Evolutionary conservation across 2,888 invertebrate species (phyloP), one percentile per base, ranked within the genome.

Genomic region (Ecdyonurus torrentis): DNA sequence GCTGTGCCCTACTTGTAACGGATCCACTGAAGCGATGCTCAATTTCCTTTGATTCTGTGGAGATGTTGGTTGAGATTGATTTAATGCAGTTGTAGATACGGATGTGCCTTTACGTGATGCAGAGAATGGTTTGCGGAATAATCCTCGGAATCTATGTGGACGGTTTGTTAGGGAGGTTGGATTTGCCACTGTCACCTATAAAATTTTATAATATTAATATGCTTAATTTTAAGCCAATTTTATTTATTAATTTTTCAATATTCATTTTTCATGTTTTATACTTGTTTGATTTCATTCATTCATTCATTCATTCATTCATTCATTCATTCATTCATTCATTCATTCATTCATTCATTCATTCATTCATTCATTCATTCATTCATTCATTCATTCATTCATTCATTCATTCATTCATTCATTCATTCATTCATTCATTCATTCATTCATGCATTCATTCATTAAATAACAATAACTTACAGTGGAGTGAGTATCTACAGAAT

Each of bases 61-160:
- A 10, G 55, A 55, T 7, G 7, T n/a, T 5, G 55, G 55, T 22
- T 20, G 5, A 7, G 55, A 18, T 5, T 20, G n/a, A 20, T 55
- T 55, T n/a, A 55, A 22, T 5, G 55, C n/a, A 7, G 55, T 55
- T n/a, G 5, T 5, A n/a, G 55, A 55, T 55, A 55, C 55, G 7
- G 55, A 55, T 7, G n/a, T n/a, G 19, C 7, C 5, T n/a, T 55
- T 55, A 10, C 22, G n/a, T 5, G 19, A 7, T 5, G 19, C 55
- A 50, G 50, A 50, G 55, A 55, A 55, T n/a, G 55, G 55, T n/a
- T 55, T 55, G 19, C 22, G n/a, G 55, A 55, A 55, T 22, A 55
- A 55, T 55, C 22, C 22, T 22, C 22, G 55, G 55, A 55, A 55
- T 22, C 55, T 55, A 22, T 55, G n/a, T 55, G n/a, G 55, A n/a